A percentile compares a stretch with the other conserved stretches of the same genome.
Conservation (phyloP, 1,140 invertebrate species). For the Zaprionus lachaisei region DNA sequence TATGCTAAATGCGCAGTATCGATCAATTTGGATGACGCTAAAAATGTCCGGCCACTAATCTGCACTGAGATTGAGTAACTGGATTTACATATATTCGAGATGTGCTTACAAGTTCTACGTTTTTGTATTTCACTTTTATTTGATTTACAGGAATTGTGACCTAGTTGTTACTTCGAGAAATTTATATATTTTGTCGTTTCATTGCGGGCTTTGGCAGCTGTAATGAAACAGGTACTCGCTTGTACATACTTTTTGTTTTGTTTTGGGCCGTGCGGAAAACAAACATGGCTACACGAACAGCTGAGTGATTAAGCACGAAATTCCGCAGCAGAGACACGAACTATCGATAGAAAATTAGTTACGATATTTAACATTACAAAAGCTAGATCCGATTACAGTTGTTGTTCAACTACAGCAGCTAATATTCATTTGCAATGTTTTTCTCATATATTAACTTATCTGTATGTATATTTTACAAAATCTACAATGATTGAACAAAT, state of each 20-base stretch:
- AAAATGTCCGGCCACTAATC: constrained; percentile 47
- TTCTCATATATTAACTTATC: no score
- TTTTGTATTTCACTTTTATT: constrained; percentile 35
- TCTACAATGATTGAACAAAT: no score
- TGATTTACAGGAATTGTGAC: constrained; percentile 24
- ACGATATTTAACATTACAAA: neutral
- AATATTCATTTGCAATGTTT: no score
- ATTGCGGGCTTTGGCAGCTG: constrained; percentile 31
- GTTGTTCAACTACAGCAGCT: no score
- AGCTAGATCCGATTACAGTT: no score
- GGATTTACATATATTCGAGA: constrained; percentile 48
- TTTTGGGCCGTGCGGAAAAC: constrained; percentile 53
- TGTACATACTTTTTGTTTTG: constrained; percentile 46
- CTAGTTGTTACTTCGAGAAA: constrained; percentile 31
- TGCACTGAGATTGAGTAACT: constrained; percentile 57
- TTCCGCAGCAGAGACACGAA: neutral
- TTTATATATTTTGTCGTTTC: constrained; percentile 18
- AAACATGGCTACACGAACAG: constrained; percentile 50
- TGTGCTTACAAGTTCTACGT: constrained; percentile 47
- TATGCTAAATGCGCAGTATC: constrained; percentile 56
- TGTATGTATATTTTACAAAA: no score
- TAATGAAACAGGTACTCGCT: constrained; percentile 42
- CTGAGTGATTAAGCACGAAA: constrained; percentile 20
- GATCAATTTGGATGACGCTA: constrained; percentile 26
- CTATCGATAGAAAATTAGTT: constrained; percentile 13